Conservation (phyloP, 1,140 invertebrate genomes). For the Physella acuta region DNA sequence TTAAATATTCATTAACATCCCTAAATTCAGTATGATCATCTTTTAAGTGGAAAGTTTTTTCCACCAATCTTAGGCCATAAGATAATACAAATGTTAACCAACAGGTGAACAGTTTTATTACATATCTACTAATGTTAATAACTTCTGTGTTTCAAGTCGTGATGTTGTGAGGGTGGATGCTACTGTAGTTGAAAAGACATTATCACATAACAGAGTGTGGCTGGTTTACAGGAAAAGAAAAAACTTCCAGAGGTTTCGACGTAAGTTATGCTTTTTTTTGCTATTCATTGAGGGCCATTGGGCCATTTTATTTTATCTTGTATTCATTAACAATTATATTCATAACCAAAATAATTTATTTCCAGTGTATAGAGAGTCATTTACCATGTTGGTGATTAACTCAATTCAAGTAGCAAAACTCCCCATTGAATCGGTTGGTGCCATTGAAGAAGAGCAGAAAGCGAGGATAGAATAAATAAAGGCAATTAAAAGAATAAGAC, state of each 20-base stretch:
- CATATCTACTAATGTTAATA: too few relatives aligned
- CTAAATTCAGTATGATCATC: too few relatives aligned
- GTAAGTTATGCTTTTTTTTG: constrained; percentile 24
- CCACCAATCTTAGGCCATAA: neutral
- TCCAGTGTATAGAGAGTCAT: constrained; percentile 23
- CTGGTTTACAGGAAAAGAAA: constrained; percentile 31
- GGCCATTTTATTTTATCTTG: too few relatives aligned
- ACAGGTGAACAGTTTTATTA: too few relatives aligned
- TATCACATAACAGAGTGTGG: constrained; percentile 58
- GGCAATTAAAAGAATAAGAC: too few relatives aligned
- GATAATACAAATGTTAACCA: neutral
- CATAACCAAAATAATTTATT: too few relatives aligned
- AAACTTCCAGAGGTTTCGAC: constrained; percentile 23
- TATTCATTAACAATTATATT: too few relatives aligned
- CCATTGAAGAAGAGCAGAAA: too few relatives aligned
- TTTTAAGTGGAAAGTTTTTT: too few relatives aligned
- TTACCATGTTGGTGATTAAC: constrained; percentile 29
- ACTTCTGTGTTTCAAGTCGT: constrained; percentile 7
- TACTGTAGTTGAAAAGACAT: constrained; percentile 86
- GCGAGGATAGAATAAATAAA: too few relatives aligned
- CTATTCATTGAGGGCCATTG: too few relatives aligned
- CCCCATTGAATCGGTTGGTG: neutral
- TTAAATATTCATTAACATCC: too few relatives aligned
- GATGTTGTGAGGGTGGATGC: constrained; percentile 70
- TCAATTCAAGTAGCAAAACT: constrained; percentile 21